These are phyloP conservation scores for Halichondria panicea DNA, from an alignment of 37 sponge, comb jelly and placozoan species.

Conservation along the genomic window DNA sequence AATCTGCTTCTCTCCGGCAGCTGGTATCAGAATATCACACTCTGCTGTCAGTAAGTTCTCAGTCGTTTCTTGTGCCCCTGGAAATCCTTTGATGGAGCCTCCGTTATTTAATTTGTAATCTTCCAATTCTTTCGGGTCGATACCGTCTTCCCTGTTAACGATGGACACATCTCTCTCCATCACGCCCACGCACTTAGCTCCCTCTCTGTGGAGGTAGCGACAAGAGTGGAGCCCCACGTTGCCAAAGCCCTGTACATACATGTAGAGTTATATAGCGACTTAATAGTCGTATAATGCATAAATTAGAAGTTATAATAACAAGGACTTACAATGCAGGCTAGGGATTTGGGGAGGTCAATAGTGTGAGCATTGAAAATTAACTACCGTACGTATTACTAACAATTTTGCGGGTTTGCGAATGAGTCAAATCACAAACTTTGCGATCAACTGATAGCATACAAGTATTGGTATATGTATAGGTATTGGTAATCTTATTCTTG, in stretches of 20 bases:
- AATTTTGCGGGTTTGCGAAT: too few species aligned
- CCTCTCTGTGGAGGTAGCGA: slow-evolving; percentile 86
- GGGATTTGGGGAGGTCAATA: too few species aligned
- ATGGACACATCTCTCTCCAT: slow-evolving; percentile 92
- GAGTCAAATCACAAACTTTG: too few species aligned
- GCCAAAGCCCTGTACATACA: slow-evolving; percentile 99
- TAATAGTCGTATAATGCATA: too few species aligned
- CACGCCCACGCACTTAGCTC: slow-evolving; percentile 92
- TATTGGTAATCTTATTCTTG: too few species aligned
- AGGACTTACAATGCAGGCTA: too few species aligned
- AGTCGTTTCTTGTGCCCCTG: slow-evolving; percentile 77
- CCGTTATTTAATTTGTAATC: slow-evolving; percentile 64
- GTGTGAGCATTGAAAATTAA: too few species aligned
- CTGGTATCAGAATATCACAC: slow-evolving; percentile 98
- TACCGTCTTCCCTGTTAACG: slow-evolving; percentile 83
- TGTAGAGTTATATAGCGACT: too few species aligned
- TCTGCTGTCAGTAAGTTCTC: slow-evolving; percentile 86
- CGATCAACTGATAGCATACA: too few species aligned
- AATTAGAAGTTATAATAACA: too few species aligned
- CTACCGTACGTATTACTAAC: too few species aligned
- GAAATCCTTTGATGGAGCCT: slow-evolving; percentile 87
- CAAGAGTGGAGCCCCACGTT: slow-evolving; percentile 95
- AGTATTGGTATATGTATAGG: too few species aligned
- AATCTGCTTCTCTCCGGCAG: slow-evolving; percentile 93
- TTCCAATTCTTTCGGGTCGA: slow-evolving; percentile 91